Evolutionary conservation across 1,140 invertebrate genomes (phyloP).

Genomic region (Sycophila sp.): DNA sequence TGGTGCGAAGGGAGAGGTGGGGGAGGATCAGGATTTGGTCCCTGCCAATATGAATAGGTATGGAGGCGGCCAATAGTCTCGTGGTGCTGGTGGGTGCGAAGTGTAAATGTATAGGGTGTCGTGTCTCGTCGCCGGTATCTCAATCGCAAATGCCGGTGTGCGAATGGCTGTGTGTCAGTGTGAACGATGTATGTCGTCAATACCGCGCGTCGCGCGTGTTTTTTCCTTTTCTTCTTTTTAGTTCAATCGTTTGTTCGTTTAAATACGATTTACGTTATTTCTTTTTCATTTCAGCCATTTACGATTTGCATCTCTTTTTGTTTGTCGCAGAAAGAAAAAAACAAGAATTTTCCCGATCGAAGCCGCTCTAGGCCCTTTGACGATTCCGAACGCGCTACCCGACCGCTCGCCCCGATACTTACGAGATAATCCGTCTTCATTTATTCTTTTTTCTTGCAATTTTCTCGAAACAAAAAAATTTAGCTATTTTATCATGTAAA

Average conservation of each 20-base stretch:
- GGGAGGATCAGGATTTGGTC: slow-evolving; percentile 40
- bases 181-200: slow-evolving; percentile 48
- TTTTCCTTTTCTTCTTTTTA: neutral
- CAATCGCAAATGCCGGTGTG: slow-evolving; percentile 56
- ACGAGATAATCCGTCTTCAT: too few species aligned
- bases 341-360: slow-evolving; percentile 59
- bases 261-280: slow-evolving; percentile 34
- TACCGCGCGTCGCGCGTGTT: slow-evolving; percentile 43
- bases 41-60: slow-evolving; percentile 40
- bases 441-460: too few species aligned
- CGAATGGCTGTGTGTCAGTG: slow-evolving; percentile 50
- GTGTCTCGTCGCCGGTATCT: slow-evolving; percentile 50
- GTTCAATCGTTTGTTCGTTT: neutral
- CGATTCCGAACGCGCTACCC: slow-evolving; percentile 26
- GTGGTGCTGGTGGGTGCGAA: slow-evolving; percentile 53
- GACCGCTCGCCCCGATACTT: too few species aligned
- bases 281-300: neutral
- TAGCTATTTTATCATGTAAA: too few species aligned
- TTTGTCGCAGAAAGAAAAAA: slow-evolving; percentile 54
- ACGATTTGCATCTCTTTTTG: slow-evolving; percentile 11
- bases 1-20: too few species aligned
- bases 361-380: slow-evolving; percentile 36
- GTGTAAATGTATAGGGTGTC: slow-evolving; percentile 44
- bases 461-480: too few species aligned
- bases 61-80: slow-evolving; percentile 43